Evolutionary conservation across 2,888 invertebrate genomes (phyloP), one percentile per base, ranked within the genome.

Genomic region (Allygus modestus): DNA sequence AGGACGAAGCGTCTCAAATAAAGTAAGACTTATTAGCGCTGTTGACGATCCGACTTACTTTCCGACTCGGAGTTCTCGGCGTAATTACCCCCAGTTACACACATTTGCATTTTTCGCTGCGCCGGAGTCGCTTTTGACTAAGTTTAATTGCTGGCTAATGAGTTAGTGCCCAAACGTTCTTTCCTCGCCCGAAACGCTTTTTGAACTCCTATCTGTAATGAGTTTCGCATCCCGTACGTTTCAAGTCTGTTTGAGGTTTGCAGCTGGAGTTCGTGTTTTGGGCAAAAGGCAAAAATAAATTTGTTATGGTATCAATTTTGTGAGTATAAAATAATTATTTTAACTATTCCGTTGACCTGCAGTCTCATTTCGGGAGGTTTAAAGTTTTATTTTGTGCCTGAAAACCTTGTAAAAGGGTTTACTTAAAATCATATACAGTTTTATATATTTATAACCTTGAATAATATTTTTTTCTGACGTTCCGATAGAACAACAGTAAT

Each of bases 61-160:
- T 12, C 2, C 65, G 58, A 58, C 37, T 51, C 9, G 23, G 12
- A 12, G 17, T 1, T 17, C 23, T 23, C 12, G 23, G 7, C 4
- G 33, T 79, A 79, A 79, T 79, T 79, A 79, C 28, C 37, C 51
- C 28, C 51, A 77, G 77, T 31, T 77, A 77, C 77, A 58, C 58
- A 79, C 79, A 79, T 79, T 79, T 54, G 79, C 79, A 79, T 79
- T 79, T 79, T 79, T 79, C 58, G 28, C 33, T 15, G 79, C 37
- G n/a, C 58, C 58, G 33, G 37, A 51, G 54, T 37, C 73, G 71
- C 83, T 83, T 83, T 83, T 83, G 83, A 83, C 75, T 17, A 83
- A 83, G 83, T 83, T 83, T 83, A 75, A 83, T 83, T 83, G 83
- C 83, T 23, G 26, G 11, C 58, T 83, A 83, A 83, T 83, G 83